Evolutionary conservation across 2,797 vertebrate genomes (phyloP).

Genomic region (Oreochromis grahami): DNA sequence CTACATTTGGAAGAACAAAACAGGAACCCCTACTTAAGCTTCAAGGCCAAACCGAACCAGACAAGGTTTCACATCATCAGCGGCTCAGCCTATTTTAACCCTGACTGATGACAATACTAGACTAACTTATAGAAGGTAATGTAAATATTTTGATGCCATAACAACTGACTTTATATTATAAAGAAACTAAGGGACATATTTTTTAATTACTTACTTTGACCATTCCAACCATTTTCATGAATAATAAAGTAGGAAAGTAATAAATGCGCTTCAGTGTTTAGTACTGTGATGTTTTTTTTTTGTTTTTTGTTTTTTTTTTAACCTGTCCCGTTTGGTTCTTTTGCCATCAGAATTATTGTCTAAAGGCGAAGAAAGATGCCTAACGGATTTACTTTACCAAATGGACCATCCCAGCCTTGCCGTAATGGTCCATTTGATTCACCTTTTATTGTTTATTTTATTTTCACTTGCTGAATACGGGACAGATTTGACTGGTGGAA

Average conservation of each 20-base stretch:
- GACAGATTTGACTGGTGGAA: no score
- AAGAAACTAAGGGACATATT: not conserved
- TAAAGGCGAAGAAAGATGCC: no score
- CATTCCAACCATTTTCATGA: not conserved
- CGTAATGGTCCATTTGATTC: no score
- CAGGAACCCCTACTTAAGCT: not conserved
- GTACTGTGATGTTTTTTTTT: no score
- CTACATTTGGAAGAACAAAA: not conserved
- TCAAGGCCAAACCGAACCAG: not conserved
- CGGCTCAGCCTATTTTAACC: not conserved
- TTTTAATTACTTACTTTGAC: not conserved
- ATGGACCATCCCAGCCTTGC: no score
- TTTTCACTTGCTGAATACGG: no score
- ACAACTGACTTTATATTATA: not conserved
- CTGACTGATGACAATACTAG: not conserved
- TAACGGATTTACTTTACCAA: no score
- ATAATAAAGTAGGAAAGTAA: not conserved
- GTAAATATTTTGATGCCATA: not conserved
- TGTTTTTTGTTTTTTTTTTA: no score
- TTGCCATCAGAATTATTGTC: no score
- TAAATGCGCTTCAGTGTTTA: not conserved
- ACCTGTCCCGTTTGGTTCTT: no score
- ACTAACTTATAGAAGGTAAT: not conserved
- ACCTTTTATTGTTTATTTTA: no score
- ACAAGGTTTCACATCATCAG: not conserved